Evolutionary conservation across 2,797 vertebrate species (phyloP).

Genomic region (Echiichthys vipera): DNA sequence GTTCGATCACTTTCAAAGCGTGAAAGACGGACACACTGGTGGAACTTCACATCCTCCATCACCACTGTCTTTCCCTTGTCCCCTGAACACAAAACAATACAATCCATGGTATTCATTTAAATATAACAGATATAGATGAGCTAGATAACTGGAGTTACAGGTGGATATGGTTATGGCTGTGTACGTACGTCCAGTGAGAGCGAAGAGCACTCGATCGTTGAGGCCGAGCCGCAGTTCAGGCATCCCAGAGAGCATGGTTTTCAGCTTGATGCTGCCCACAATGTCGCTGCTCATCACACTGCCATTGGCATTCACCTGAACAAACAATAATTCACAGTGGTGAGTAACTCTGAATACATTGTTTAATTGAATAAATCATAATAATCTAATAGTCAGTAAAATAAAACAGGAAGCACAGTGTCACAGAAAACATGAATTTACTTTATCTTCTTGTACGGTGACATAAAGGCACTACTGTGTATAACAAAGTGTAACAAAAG

Average conservation of each 20-base stretch:
- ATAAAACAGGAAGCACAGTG: neutral
- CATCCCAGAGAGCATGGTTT: slow-evolving; percentile 96
- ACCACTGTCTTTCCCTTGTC: slow-evolving; percentile 93
- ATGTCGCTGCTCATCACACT: slow-evolving; percentile 95
- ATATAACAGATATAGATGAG: neutral
- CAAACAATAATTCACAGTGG: neutral
- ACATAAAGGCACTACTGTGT: neutral
- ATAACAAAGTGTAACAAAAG: too few relatives aligned
- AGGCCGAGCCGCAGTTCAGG: slow-evolving; percentile 93
- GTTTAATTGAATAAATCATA: neutral
- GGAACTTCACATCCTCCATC: slow-evolving; percentile 96
- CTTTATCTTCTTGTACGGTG: neutral
- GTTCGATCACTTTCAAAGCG: slow-evolving; percentile 94
- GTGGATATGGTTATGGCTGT: neutral
- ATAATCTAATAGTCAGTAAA: neutral
- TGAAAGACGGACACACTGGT: slow-evolving; percentile 94
- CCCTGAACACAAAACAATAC: slow-evolving; percentile 75
- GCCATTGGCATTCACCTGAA: slow-evolving; percentile 91
- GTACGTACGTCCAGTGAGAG: slow-evolving; percentile 90
- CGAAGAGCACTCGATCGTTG: slow-evolving; percentile 93
- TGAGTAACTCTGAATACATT: neutral
- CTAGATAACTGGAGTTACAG: neutral
- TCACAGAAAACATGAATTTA: too few relatives aligned
- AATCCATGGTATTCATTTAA: neutral
- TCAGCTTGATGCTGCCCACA: slow-evolving; percentile 93